Evolutionary conservation across 2,797 vertebrate genomes (phyloP), one percentile per base, ranked within the genome.

Genomic region (Myioborus miniatus): DNA sequence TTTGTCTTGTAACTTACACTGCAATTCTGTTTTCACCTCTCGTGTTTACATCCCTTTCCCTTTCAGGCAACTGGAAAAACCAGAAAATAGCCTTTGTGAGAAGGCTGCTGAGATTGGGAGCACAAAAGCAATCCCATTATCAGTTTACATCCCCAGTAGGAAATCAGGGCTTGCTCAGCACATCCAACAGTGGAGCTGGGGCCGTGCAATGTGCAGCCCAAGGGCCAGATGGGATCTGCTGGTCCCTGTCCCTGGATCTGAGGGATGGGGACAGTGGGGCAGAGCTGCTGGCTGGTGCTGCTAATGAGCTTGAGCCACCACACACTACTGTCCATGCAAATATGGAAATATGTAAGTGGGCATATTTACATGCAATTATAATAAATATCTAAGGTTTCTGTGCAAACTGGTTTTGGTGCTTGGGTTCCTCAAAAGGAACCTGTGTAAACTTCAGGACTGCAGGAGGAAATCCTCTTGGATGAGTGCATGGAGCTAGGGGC

Each of bases 71-170:
- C 44, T 56, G 74, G 67, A 47, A 87, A 94, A 70, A 36, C 32
- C 63, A 53, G 69, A 69, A 96, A 93, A 96, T 49, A 71, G 69
- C 89, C 93, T 91, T 80, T 93, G 71, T 91, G 92, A 75, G 87
- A 93, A 89, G 62, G 72, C 81, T 12, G 32, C 87, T 60, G 95
- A 93, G 91, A 93, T 81, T 93, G 74, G 75, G 75, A 88, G 59
- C 69, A 86, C 89, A 89, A 96, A 91, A 80, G 78, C 80, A 83
- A 93, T 90, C 91, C 94, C 94, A 96, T 95, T 90, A 95, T 92
- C 75, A 74, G 59, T 97, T 96, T 93, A 93, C 93, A 90, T 93
- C 50, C 89, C 85, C 94, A 87, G 91, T 5, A 86, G 93, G 93
- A 97, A 94, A 78, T 71, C 11, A 2, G 83, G 89, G 80, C 39